Conservation (phyloP, 2,888 invertebrate species). For the Rotaria socialis region DNA sequence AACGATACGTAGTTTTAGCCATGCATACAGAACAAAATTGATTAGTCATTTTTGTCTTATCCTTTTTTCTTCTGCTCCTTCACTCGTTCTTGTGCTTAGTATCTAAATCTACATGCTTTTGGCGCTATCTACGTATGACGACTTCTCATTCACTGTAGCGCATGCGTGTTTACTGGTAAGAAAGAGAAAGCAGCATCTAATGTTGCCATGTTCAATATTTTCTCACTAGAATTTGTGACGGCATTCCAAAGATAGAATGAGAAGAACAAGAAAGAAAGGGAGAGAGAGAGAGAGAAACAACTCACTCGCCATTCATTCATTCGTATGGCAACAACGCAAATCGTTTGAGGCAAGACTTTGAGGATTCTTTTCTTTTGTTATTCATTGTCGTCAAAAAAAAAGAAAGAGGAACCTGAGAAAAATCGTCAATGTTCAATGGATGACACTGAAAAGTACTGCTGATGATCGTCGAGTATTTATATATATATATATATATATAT, state of each 20-base stretch:
- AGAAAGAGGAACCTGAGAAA: not conserved
- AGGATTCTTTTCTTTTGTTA: not conserved
- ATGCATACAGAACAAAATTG: not conserved
- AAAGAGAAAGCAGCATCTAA: conserved; percentile 5
- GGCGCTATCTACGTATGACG: not conserved
- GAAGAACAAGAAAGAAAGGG: not conserved
- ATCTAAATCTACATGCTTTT: conserved; percentile 4
- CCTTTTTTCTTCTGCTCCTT: not conserved
- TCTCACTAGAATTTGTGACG: not conserved
- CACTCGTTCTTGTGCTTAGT: not conserved
- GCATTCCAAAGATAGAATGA: not conserved
- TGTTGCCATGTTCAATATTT: conserved; percentile 12
- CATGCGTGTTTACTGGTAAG: not conserved
- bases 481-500: not conserved
- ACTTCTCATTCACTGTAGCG: not conserved
- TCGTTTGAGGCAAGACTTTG: not conserved
- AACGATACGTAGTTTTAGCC: not conserved
- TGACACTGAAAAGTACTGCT: not conserved
- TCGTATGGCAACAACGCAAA: not conserved
- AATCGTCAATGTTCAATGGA: not conserved
- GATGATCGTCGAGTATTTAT: not conserved
- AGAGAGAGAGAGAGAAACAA: not conserved
- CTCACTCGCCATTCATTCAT: not conserved
- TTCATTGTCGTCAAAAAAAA: not conserved
- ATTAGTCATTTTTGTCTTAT: not conserved